Base-by-base conservation (phyloP, 2,113 vertebrate species). In the Dipodomys ordii region DNA sequence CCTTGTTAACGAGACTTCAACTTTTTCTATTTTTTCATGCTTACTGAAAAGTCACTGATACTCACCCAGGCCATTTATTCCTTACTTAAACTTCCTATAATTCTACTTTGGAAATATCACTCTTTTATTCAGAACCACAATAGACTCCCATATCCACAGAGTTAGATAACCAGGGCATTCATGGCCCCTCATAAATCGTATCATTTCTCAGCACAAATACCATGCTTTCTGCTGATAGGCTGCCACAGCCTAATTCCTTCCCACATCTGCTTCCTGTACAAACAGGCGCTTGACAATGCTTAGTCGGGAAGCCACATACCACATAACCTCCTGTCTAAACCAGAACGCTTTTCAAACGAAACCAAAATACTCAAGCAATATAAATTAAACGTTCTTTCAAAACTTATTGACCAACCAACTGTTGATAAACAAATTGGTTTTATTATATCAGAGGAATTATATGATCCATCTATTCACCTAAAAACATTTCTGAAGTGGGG, bases 71-170 rank as follows among this genome's bases (percentile, higher is more conserved):
- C 74, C 65, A 78, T 27, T 79, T 71, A 73, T 60, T 87, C 46
- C 64, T 62, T 88, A 90, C 25, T 77, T 92, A 90, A 90, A 88
- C 57, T 90, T 86, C 64, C 20, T 23, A 46, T 13, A 93, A 49
- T 10, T 9, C 22, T 12, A 71, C 32, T 84, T 87, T n/a, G 67
- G 78, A 32, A 57, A 4, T 44, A 53, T 46, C 57, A 73, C n/a
- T 78, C 68, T 79, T 79, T 76, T 67, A 92, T 73, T 82, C 65
- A 94, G 93, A 93, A 88, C 60, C 57, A 87, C 80, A 94, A 65
- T 11, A 65, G n/a, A 90, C 32, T 44, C 28, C 44, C 22, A 64
- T 13, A 72, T 44, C 39, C 65, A 84, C 4, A 68, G n/a, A 72
- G 10, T 53, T 60, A 85, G 77, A 84, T 69, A 92, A 73, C 4